Conservation (phyloP, 2,888 invertebrate species). For the Standfussiana lucernea region DNA sequence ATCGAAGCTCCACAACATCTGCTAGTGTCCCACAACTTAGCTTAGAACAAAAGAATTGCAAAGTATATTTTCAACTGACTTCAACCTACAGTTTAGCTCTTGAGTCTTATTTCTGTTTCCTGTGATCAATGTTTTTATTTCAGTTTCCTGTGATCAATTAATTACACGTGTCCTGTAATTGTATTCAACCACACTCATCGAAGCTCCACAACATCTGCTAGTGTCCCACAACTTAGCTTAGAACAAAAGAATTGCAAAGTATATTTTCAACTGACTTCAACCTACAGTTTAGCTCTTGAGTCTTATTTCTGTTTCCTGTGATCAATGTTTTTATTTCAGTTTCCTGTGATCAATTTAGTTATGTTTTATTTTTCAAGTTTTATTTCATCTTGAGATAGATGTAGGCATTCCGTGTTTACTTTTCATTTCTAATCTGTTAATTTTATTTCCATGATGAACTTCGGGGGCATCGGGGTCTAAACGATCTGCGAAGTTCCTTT, state of each 20-base stretch:
- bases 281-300: conserved; percentile 18
- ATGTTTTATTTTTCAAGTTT: conserved; percentile 15
- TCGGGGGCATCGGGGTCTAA: conserved; percentile 75
- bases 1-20: neutral
- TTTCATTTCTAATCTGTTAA: conserved; percentile 80
- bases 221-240: conserved; percentile 37
- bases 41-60: conserved; percentile 45
- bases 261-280: conserved; percentile 45
- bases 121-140: conserved; percentile 21
- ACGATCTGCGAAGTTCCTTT: conserved; percentile 75
- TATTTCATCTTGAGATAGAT: conserved; percentile 1
- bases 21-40: conserved; percentile 29
- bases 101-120: conserved; percentile 26
- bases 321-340: conserved; percentile 20
- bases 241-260: conserved; percentile 51
- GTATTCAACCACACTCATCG: neutral
- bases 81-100: conserved; percentile 15
- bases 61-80: conserved; percentile 51
- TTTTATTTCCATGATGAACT: conserved; percentile 87
- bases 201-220: neutral
- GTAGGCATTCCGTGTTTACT: conserved; percentile 52
- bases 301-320: conserved; percentile 24
- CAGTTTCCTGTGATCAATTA: neutral
- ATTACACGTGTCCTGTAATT: neutral
- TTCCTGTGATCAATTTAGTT: neutral